phyloP scores from a whole-genome alignment of 2,888 invertebrate species.

The Drosophila parthenogenetica region DNA sequence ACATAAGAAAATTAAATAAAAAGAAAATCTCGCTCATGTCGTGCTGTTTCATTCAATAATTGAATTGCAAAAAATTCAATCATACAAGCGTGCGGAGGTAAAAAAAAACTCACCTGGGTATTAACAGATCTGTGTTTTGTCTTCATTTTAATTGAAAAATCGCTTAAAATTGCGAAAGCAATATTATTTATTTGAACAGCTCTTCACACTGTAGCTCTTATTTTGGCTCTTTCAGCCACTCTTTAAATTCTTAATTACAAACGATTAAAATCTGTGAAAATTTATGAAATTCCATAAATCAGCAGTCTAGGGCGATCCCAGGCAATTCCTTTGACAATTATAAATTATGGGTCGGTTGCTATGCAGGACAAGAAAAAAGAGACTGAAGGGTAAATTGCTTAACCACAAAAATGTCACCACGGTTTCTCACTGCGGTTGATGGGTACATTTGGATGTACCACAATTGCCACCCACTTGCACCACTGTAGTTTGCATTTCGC shows the following conservation, averaged over 20 bases:
- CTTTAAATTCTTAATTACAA: conserved; percentile 72
- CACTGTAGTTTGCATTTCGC: conserved; percentile 54
- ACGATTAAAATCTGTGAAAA: conserved; percentile 83
- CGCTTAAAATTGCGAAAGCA: conserved; percentile 41
- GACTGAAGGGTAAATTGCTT: conserved; percentile 68
- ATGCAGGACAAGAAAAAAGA: conserved; percentile 7
- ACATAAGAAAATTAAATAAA: conserved; percentile 69
- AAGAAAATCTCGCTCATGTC: conserved; percentile 30
- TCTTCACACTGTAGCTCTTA: neutral
- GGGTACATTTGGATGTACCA: neutral
- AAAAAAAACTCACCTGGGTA: conserved; percentile 36
- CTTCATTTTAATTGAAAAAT: conserved; percentile 73
- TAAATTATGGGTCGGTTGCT: conserved; percentile 74
- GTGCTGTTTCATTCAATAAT: conserved; percentile 53
- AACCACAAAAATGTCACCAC: conserved; percentile 77
- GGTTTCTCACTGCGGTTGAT: conserved; percentile 1
- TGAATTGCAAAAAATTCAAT: conserved; percentile 72
- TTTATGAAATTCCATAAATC: conserved; percentile 84
- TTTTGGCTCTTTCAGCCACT: conserved; percentile 6
- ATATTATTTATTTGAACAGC: conserved; percentile 30
- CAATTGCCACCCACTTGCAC: conserved; percentile 34
- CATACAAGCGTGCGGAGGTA: conserved; percentile 52
- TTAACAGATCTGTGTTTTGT: conserved; percentile 63
- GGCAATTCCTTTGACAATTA: conserved; percentile 76
- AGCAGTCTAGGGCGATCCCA: conserved; percentile 47